Evolutionary conservation across 2,113 vertebrate genomes (phyloP), one percentile per base, ranked within the genome.

Genomic region (Anguilla japonica): DNA sequence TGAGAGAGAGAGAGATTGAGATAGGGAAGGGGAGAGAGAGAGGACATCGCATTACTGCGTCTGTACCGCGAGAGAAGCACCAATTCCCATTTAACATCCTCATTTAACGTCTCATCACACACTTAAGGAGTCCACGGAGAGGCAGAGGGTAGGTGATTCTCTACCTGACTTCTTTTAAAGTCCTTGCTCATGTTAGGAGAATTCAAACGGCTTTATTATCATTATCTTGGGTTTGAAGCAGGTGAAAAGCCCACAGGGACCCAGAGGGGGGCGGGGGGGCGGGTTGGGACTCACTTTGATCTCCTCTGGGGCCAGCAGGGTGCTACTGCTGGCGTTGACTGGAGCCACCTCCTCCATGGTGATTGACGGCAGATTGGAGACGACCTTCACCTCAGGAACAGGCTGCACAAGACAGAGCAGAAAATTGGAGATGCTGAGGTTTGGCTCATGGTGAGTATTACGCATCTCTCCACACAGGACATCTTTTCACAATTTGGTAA

Each of bases 321-420:
- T 96, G 41, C 95, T 97, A 14, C 97, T 96, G 22, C 97, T 99
- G 41, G 94, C 93, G 3, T 95, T 96, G 91, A 99, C 96, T 0
- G 98, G 98, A 85, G 98, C 97, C 43, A 99, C 98, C 87, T 99
- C 98, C 92, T 99, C 98, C 97, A 99, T 97, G 71, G 93, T 93
- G 84, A 99, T 93, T 1, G 98, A 96, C 0, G 98, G 98, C 89
- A 99, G 91, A 88, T 99, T 99, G 0, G 98, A 99, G 29, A 99
- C 96, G 0, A 99, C 96, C 92, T 98, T 99, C 82, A 99, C 95
- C 89, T 99, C 98, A 83, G 98, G 97, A 86, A 97, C 93, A 6
- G 96, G 94, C 98, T 99, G 87, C 82, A 46, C 84, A 63, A 88
- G 1, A 87, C 13, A 94, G 91, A 86, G 63, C n/a, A 2, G 60